Conservation (phyloP, 2,797 vertebrate genomes). For the Aulostomus chinensis region DNA sequence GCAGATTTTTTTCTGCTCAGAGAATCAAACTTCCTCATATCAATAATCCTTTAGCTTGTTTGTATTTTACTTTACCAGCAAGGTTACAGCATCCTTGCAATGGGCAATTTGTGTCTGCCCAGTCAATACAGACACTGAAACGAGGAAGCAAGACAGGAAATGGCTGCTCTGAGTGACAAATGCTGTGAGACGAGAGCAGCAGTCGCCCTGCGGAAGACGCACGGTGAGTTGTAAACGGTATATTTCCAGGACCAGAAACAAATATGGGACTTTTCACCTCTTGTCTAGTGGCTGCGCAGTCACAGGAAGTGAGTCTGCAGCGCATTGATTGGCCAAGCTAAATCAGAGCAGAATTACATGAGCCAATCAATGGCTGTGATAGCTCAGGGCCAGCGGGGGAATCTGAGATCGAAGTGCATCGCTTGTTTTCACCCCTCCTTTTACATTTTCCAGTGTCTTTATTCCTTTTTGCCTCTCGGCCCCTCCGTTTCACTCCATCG, state of each 20-base stretch:
- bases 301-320: slow-evolving; percentile 70
- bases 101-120: neutral
- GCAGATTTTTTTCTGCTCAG: too few relatives aligned
- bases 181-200: neutral
- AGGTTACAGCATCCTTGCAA: slow-evolving; percentile 4
- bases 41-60: neutral
- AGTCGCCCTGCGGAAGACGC: neutral
- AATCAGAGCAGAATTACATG: slow-evolving; percentile 83
- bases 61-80: slow-evolving; percentile 1
- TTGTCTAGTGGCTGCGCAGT: slow-evolving; percentile 60
- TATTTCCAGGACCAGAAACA: slow-evolving; percentile 28
- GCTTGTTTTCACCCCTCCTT: slow-evolving; percentile 38
- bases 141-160: slow-evolving; percentile 1
- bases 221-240: neutral
- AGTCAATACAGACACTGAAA: slow-evolving; percentile 8
- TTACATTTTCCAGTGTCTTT: slow-evolving; percentile 44
- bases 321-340: slow-evolving; percentile 78
- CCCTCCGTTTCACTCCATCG: slow-evolving; percentile 2
- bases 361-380: slow-evolving; percentile 85
- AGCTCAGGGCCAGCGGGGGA: slow-evolving; percentile 74
- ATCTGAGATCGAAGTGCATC: slow-evolving; percentile 57
- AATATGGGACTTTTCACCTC: slow-evolving; percentile 36
- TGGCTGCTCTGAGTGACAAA: neutral
- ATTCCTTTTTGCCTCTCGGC: neutral
- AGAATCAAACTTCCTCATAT: neutral